A percentile compares a stretch with the other conserved stretches of the same genome.
Evolutionary conservation across 2,113 vertebrate genomes (phyloP).

Genomic region (Aepyceros melampus): DNA sequence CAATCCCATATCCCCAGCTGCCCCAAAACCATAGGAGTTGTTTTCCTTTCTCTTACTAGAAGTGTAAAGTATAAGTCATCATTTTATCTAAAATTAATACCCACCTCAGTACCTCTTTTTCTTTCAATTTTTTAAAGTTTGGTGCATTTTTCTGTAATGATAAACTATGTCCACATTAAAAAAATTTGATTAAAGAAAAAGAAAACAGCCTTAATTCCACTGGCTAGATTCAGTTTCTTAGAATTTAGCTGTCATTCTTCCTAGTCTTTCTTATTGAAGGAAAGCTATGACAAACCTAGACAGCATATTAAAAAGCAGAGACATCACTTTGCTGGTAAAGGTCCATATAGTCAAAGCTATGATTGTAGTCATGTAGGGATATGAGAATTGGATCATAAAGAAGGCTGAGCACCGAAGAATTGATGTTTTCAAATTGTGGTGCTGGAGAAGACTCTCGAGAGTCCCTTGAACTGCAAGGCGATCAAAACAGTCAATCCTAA

Average conservation of each 20-base stretch:
- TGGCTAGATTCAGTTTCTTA: background rate
- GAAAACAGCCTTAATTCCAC: background rate
- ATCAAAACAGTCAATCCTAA: background rate
- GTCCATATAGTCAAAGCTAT: background rate
- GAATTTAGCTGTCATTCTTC: background rate
- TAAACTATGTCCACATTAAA: background rate
- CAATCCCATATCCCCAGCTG: background rate
- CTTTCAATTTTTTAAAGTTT: background rate
- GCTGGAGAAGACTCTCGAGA: background rate
- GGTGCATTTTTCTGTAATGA: background rate
- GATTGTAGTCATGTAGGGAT: background rate
- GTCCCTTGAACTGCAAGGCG: background rate
- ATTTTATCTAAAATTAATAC: conserved; percentile 24
- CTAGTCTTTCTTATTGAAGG: background rate
- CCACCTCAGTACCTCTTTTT: background rate
- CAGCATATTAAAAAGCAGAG: background rate
- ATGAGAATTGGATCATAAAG: background rate
- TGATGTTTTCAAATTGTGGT: background rate
- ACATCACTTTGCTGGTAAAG: background rate
- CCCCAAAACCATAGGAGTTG: background rate
- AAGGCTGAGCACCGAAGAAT: background rate
- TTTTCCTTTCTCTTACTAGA: background rate
- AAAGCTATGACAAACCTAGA: background rate
- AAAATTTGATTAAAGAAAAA: background rate
- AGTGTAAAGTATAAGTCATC: background rate